Evolutionary conservation across 1,140 invertebrate species (phyloP), one percentile per base, ranked within the genome.

Genomic region (Drosophila jambulina): DNA sequence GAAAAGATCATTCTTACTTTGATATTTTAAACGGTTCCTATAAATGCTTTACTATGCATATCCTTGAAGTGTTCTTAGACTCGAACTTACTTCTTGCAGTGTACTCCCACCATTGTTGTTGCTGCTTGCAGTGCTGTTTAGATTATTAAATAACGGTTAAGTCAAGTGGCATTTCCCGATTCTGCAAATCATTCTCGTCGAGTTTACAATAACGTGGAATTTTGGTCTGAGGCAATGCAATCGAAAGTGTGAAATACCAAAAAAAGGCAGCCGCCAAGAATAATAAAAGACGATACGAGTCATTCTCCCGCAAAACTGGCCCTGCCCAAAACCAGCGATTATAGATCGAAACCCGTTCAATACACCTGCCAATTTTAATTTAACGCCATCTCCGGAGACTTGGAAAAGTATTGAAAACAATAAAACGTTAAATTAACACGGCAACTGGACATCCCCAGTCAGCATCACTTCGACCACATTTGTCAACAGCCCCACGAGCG

Each of bases 111-210:
- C 64, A 72, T 45, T 71, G 75, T 49, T 77, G 53, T 45, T 85
- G 36, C 23, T 32, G 36, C 67, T 25, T 25, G 12, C n/a, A 34
- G 29, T 49, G 64, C 15, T 48, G 27, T 76, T 86, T 45, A 80
- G 84, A 75, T 85, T 88, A 84, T 88, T 88, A 85, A 88, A 88
- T 90, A 88, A 85, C 84, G 78, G 85, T 90, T 85, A 90, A 90
- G 67, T 69, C 84, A 84, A 88, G 65, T 76, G 85, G 51, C 75
- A 88, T 88, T 88, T 82, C 65, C 25, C 36, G 45, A 90, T 90
- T 81, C 64, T 85, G 85, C 85, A 90, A 88, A 75, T 88, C 85
- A 88, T 88, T 90, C 85, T 79, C 77, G 23, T 12, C 68, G 34
- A 32, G n/a, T 51, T 60, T 43, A 60, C 65, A 84, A 81, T 80